Evolutionary conservation across 2,888 invertebrate genomes (phyloP), one percentile per base, ranked within the genome.

Genomic region (Temnothorax ravouxi): DNA sequence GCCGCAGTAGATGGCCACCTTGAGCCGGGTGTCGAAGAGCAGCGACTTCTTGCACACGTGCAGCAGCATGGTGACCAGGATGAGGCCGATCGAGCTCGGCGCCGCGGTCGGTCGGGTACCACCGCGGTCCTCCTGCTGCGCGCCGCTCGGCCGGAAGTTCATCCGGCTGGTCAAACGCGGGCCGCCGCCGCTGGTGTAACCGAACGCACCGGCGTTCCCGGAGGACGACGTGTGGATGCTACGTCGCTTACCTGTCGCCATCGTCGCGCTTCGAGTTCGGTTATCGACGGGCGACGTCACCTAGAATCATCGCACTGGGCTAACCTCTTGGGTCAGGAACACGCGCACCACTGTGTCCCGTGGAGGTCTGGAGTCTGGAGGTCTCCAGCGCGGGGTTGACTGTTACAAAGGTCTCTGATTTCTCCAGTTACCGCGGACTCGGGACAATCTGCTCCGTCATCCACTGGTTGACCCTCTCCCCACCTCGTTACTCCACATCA

Each of bases 1-100:
- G 88, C 97, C 97, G 92, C 98, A 95, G 95, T 99, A 99, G 52
- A 98, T 95, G 13, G 97, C 97, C 93, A 99, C 97, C 96, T 98
- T 98, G 85, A 98, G 96, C 94, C 97, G 97, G 41, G 97, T 97
- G 93, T 98, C 97, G 91, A 98, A 97, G 94, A 99, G 97, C 84
- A 99, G 96, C 15, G 97, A 96, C 95, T 97, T 98, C 94, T 98
- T 98, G 95, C 99, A 99, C 84, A 98, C 95, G 94, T 98, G 98
- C 95, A 99, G 96, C 62, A 98, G 95, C 96, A 98, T 97, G 94
- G 98, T 96, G 47, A 97, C 95, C 59, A 98, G 95, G 81, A 98
- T 97, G 95, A 98, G 97, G 89, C 97, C 96, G 62, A 99, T 96
- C 44, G 98, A 97, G 13, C 97, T 97, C 25, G 98, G 98, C 87